phyloP scores from a whole-genome alignment of 2,888 invertebrate species.

The Monochamus alternatus region DNA sequence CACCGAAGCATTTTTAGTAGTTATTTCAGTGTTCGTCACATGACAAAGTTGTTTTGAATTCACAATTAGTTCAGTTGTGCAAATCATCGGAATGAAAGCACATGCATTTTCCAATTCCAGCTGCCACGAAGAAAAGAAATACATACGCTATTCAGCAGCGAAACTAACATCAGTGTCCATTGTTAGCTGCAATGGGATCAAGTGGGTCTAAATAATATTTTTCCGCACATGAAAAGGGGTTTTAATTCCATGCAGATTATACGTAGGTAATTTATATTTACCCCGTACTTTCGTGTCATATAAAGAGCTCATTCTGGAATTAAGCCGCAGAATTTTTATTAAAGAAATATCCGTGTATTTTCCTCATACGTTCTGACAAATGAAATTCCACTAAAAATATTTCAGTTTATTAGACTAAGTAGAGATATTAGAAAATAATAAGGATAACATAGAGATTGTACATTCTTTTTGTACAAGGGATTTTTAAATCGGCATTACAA shows the following conservation, averaged over 20 bases:
- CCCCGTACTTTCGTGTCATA: background rate
- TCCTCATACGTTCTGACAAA: background rate
- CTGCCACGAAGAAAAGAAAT: background rate
- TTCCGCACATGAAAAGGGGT: slow-evolving; percentile 26
- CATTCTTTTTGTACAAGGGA: no score
- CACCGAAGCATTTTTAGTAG: no score
- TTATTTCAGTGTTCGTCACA: no score
- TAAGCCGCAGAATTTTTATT: background rate
- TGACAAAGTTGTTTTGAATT: no score
- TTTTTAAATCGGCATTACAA: no score
- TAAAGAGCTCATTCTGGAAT: background rate
- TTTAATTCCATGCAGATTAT: slow-evolving; percentile 37
- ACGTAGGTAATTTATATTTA: slow-evolving; percentile 26
- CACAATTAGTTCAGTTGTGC: background rate
- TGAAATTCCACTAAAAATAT: no score
- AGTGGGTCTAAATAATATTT: slow-evolving; percentile 36
- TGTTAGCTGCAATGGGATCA: slow-evolving; percentile 40
- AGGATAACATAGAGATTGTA: no score
- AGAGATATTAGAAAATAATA: no score
- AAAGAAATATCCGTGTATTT: background rate
- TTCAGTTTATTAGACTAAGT: no score
- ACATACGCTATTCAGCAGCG: slow-evolving; percentile 16
- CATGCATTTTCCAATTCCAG: slow-evolving; percentile 27
- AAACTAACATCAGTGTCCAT: slow-evolving; percentile 35
- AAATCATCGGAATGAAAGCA: background rate